Base-by-base conservation (phyloP, 1,140 invertebrate genomes). In the Conus betulinus region DNA sequence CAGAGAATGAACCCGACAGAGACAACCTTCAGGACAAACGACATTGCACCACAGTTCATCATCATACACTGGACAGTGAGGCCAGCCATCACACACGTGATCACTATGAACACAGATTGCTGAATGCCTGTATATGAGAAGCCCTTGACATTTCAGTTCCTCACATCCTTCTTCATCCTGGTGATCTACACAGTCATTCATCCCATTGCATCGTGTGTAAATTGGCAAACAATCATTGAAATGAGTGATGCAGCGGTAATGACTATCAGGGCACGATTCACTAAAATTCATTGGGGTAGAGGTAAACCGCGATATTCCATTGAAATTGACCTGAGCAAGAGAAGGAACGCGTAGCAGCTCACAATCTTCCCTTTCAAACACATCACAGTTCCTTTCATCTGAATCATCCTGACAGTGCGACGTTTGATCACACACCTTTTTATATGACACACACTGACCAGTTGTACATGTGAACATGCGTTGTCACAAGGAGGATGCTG, bases 1-100 rank as follows among this genome's bases (percentile, higher is more conserved):
- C 11, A 71, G 20, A 20, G 17, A 17, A 20, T 71, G 20, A 71
- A 6, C 67, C 67, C 23, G 53, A 74, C 84, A 90, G 15, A 57
- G 39, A 53, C 87, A 90, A 53, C n/a, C 74, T 93, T 55, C 91
- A 94, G 82, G 82, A 23, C 82, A 83, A 5, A 20, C 5, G 4
- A 25, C 23, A 25, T 82, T 39, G 60, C 85, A 90, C 20, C 84
- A 83, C 57, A 67, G 27, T 51, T 89, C 88, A 27, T 90, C 84
- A 27, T 89, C 88, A 74, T 76, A 25, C 51, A 87, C 57, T 53
- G 86, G 88, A 86, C 85, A 89, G 67, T 90, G 67, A 20, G 67
- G 67, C 23, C 67, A 71, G 67, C 23, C 23, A n/a, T 71, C 67
- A 71, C 67, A 71, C 23, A 71, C 15, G 23, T 71, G 67, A 20